Conservation (phyloP, 2,113 vertebrate genomes). For the Rhabdornis inornatus region DNA sequence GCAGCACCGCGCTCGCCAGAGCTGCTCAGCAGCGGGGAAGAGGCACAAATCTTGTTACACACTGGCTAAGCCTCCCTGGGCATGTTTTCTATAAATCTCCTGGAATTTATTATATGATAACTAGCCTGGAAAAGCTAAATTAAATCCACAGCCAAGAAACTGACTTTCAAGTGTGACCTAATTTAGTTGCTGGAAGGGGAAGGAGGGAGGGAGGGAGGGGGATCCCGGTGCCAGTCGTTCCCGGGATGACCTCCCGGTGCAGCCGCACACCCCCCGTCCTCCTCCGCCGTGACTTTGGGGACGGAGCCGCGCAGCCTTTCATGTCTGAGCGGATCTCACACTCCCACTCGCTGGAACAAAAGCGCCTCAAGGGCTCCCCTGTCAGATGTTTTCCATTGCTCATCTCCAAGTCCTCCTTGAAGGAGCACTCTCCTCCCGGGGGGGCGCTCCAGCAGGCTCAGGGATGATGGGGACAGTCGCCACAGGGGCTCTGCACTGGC, state of each 20-base stretch:
- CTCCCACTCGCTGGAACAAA: conserved; percentile 29
- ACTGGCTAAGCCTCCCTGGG: conserved; percentile 58
- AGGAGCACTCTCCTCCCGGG: background rate
- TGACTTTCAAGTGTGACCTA: conserved; percentile 58
- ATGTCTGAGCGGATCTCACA: conserved; percentile 12
- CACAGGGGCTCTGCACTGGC: background rate
- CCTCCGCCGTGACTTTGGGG: conserved; percentile 10
- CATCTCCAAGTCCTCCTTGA: background rate
- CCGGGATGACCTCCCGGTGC: background rate
- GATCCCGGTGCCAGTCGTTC: conserved; percentile 27
- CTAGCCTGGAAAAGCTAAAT: conserved; percentile 64
- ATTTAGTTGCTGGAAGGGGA: background rate
- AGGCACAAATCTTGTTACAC: conserved; percentile 61
- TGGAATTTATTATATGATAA: conserved; percentile 57
- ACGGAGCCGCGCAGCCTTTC: background rate
- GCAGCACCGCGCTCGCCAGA: background rate
- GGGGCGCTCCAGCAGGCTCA: background rate
- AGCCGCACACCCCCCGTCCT: background rate
- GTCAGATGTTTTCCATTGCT: conserved; percentile 28
- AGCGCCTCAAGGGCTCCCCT: conserved; percentile 33
- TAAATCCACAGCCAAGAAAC: conserved; percentile 56
- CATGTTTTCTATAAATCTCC: conserved; percentile 64
- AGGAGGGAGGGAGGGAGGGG: background rate
- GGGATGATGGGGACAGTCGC: background rate
- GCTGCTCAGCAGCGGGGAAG: background rate